Evolutionary conservation across 1,140 invertebrate species (phyloP), one percentile per base, ranked within the genome.

Genomic region (Hylyphantes graminicola): DNA sequence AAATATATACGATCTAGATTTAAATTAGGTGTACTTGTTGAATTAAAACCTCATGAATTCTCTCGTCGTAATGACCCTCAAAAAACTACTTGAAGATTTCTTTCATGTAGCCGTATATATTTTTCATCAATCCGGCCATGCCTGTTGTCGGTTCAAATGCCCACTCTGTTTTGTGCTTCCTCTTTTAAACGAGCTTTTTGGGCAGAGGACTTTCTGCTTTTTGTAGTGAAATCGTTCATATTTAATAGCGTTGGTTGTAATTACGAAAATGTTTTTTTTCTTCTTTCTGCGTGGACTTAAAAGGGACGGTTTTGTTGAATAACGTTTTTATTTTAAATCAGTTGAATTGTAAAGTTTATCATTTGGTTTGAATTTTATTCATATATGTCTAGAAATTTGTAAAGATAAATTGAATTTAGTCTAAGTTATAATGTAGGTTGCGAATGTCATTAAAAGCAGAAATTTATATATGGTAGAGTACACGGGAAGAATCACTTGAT

Each of bases 11-110:
- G 65, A 19, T 9, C 48, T 15, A 59, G 21, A 80, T 80, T 80
- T 80, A 80, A 68, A 80, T 70, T 80, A 70, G 65, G 21, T 35
- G 67, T 70, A 79, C 65, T 79, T 64, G 77, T 64, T 70, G 65
- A 80, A 80, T 55, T 80, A 70, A 80, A 80, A 57, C 13, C 65
- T 80, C 77, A 59, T 80, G 65, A 70, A 80, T 80, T 80, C 70
- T 67, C 61, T 80, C 19, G 12, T 80, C 55, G 53, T 70, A 80
- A 70, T 70, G 77, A 80, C 65, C 54, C 76, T 48, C 57, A 21
- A 79, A 79, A 65, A 64, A 57, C 19, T 70, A 70, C 21, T 68
- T 68, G 35, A 50, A 79, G 21, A 80, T 70, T 70, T 67, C 54
- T 67, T 78, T 80, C 68, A 70, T 74, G 35, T 35, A 15, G 59